Percentiles rank a stretch among this genome's conserved stretches.
phyloP scores from a whole-genome alignment of 2,113 vertebrate species.

The Spilogale gracilis region DNA sequence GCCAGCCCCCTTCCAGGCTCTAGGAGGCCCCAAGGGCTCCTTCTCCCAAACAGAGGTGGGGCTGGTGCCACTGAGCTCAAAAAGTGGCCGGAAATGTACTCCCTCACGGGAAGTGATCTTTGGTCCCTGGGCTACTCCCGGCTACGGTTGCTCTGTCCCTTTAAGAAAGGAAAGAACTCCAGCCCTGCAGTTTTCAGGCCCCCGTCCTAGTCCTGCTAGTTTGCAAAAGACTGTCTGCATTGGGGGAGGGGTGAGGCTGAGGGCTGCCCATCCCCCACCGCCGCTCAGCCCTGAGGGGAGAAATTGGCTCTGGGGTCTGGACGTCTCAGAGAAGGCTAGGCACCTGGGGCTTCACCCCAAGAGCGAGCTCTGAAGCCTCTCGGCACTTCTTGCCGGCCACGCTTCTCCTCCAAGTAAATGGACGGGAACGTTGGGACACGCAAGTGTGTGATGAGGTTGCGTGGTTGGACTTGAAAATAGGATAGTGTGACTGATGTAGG shows the following conservation, averaged over 20 bases:
- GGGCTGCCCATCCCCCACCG: neutral
- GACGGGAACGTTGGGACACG: neutral
- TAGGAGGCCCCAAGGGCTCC: neutral
- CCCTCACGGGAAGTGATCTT: neutral
- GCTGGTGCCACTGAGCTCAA: neutral
- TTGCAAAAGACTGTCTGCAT: neutral
- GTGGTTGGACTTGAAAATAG: neutral
- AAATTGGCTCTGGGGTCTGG: neutral
- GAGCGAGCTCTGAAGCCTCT: rapidly evolving
- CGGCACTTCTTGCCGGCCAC: neutral
- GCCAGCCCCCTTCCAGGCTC: neutral
- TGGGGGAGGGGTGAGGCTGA: neutral
- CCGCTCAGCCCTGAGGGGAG: too few relatives aligned
- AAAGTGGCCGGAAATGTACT: rapidly evolving
- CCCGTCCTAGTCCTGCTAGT: neutral
- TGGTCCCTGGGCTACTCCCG: neutral
- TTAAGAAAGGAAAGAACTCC: constrained; percentile 32
- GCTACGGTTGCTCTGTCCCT: neutral
- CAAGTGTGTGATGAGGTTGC: neutral
- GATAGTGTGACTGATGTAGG: neutral
- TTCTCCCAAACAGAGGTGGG: rapidly evolving
- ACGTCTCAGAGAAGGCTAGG: neutral
- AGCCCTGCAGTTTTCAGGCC: neutral
- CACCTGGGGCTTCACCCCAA: too few relatives aligned
- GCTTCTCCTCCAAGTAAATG: neutral